Evolutionary conservation across 2,113 vertebrate species (phyloP).

Genomic region (Mustela nigripes): DNA sequence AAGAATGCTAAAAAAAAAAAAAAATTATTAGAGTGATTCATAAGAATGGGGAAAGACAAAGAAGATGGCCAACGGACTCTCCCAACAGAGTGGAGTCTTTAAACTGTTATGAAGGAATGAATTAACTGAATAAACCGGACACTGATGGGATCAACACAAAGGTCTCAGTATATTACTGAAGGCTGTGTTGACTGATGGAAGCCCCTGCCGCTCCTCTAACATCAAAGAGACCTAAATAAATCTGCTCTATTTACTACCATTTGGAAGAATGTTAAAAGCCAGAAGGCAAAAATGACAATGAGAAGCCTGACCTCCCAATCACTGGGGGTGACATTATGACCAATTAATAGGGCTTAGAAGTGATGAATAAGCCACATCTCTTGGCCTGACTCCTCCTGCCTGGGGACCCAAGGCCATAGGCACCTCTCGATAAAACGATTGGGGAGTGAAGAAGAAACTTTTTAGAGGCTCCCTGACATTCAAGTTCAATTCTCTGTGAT

Average conservation of each 20-base stretch:
- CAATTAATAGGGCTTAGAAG: background rate
- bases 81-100: background rate
- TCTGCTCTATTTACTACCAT: background rate
- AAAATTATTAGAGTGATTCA: background rate
- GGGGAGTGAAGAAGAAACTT: background rate
- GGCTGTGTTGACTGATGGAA: background rate
- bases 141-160: background rate
- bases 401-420: background rate
- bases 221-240: background rate
- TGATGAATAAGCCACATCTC: background rate
- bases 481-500: background rate
- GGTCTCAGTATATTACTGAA: background rate
- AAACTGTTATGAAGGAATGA: background rate
- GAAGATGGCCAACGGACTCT: background rate
- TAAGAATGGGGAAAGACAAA: background rate
- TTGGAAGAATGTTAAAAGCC: constrained; percentile 20
- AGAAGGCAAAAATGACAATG: background rate
- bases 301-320: background rate
- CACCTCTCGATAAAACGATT: background rate
- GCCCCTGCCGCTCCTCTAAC: background rate
- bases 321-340: background rate
- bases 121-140: background rate
- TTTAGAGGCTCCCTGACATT: background rate
- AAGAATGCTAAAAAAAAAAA: background rate
- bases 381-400: background rate